phyloP scores from a whole-genome alignment of 2,797 vertebrate genomes.

The Sebastiscus tertius region DNA sequence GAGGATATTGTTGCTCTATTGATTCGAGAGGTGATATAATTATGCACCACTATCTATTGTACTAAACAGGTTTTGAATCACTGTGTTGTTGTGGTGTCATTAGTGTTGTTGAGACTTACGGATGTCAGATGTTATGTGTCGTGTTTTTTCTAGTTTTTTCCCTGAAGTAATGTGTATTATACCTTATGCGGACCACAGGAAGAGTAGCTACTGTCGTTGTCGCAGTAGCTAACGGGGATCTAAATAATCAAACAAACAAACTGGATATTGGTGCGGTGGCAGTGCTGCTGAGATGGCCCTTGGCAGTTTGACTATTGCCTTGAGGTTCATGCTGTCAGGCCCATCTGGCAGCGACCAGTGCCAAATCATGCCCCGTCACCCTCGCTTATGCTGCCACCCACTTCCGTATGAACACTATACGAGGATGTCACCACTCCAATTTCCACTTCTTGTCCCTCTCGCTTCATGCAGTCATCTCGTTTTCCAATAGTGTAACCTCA shows the following conservation, averaged over 20 bases:
- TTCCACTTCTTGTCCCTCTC: neutral
- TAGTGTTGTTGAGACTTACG: neutral
- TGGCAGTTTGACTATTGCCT: constrained; percentile 53
- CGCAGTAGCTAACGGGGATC: neutral
- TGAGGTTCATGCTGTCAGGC: constrained; percentile 52
- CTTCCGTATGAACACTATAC: neutral
- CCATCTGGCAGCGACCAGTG: constrained; percentile 59
- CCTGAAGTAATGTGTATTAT: neutral
- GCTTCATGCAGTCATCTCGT: neutral
- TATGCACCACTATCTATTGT: neutral
- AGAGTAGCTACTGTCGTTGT: neutral
- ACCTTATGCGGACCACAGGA: neutral
- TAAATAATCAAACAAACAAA: neutral
- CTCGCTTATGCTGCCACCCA: constrained; percentile 33
- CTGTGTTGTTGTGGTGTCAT: neutral
- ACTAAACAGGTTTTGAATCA: neutral
- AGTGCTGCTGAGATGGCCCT: constrained; percentile 10
- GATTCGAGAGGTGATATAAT: neutral
- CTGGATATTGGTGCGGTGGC: constrained; percentile 3
- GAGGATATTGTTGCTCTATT: neutral
- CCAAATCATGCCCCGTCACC: constrained; percentile 43
- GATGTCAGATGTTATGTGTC: neutral
- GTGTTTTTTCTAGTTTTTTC: neutral
- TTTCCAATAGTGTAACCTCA: neutral
- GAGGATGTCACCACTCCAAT: neutral